Base-by-base conservation (phyloP, 2,113 vertebrate genomes). In the Oncorhynchus nerka region DNA sequence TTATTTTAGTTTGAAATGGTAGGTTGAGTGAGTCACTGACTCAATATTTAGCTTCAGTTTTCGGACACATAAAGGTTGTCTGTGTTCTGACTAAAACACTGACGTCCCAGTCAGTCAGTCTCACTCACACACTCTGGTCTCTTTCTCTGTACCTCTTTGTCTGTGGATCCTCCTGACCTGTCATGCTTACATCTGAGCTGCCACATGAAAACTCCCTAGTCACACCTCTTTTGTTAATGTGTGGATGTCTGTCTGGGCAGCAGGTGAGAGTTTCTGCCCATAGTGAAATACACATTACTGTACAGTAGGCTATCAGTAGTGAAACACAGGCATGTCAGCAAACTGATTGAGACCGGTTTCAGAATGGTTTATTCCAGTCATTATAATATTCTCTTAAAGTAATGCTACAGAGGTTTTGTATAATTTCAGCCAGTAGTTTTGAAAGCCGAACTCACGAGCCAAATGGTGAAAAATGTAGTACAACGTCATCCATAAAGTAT, bases 201-300 rank as follows among this genome's bases (percentile, higher is more conserved):
- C 13, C 59, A 3, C 3, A n/a, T 62, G 19, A 61, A 61, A 61
- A 61, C n/a, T 66, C 49, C 49, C 15, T 16, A 13, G 26, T 74
- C 74, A 71, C 68, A 59, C 67, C 71, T 64, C 26, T 62, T 73
- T 80, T 26, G 69, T 85, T 72, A 80, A 80, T 70, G 59, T 72
- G 16, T 62, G 71, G 76, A 76, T 68, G 72, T 78, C 57, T 75
- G 75, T 78, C 57, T 81, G 75, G 48, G 71, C 74, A 34, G 59
- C 55, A 51, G 73, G 49, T 73, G 57, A 77, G 66, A 32, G 65
- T 72, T 75, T 74, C 67, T 19, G 16, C 51, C 15, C 19, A n/a
- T 15, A 68, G 30, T 34, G 26, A 68, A 68, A 39, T n/a, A 39
- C 12, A 55, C 51, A 55, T 55, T 15, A 19, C 51, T 55, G 51